Base-by-base conservation (phyloP, 2,113 vertebrate species). In the Odocoileus hemionus region DNA sequence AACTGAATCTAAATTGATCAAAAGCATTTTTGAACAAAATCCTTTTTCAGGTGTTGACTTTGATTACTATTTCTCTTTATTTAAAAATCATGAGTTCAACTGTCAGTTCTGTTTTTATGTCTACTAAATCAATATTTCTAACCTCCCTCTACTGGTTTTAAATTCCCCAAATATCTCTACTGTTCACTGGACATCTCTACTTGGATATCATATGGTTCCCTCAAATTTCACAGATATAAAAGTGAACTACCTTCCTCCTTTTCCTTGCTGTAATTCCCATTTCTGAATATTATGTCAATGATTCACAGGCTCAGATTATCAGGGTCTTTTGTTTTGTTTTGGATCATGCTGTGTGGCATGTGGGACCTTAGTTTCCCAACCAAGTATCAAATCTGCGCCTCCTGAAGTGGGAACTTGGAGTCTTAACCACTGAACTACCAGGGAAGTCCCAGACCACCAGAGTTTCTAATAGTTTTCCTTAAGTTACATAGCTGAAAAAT, bases 61-160 rank as follows among this genome's bases (percentile, higher is more conserved):
- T 80, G 39, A 74, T 64, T 92, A 79, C n/a, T 67, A 33, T 92
- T 92, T 86, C 52, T 86, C 25, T 96, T 94, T 93, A 90, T 92
- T 95, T 86, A 78, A 95, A 83, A 92, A 61, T 80, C 50, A 36
- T 45, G 23, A 30, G 19, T 88, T 92, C 23, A 90, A 25, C 7
- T 67, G 43, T 64, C 10, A 74, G 17, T 70, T 57, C 13, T 95
- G 8, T 45, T 25, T 90, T 94, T 92, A 52, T 94, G 52, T 90
- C 13, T 28, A 28, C 4, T 57, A 79, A 87, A 87, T 52, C 28
- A 70, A 9, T 97, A 79, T 64, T 91, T 91, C n/a, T 89, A 89
- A 60, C 19, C 3, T 58, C 30, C 43, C 6, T 57, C 13, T 74
- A 36, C 74, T 89, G 80, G 13, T 83, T 94, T 93, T 67, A 90